Evolutionary conservation across 2,113 vertebrate species (phyloP).

Genomic region (Sinocyclocheilus rhinocerous): DNA sequence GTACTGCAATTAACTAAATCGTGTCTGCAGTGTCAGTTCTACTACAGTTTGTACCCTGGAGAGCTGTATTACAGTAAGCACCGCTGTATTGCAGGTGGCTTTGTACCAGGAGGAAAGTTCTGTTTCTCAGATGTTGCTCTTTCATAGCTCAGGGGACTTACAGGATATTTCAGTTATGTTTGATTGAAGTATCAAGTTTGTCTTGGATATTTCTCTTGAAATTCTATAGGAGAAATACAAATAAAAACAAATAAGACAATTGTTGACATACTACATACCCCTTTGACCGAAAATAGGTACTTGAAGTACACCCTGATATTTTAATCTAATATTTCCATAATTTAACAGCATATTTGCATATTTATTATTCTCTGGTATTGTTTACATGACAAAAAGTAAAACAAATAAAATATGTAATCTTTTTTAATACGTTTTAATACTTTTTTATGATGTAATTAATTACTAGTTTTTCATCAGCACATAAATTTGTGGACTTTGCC

Average conservation of each 20-base stretch:
- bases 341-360: not conserved
- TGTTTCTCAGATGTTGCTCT: not conserved
- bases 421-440: not conserved
- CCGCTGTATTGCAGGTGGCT: conserved; percentile 5
- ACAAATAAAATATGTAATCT: not conserved
- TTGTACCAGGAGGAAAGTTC: not conserved
- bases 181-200: not conserved
- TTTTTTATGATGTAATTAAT: not conserved
- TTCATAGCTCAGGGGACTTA: not conserved
- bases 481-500: not conserved
- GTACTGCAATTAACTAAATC: conserved; percentile 24
- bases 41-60: not conserved
- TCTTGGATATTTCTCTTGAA: not conserved
- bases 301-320: not conserved
- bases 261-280: not conserved
- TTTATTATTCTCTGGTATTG: not conserved
- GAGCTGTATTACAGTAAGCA: conserved; percentile 30
- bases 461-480: not conserved
- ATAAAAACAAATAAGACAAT: not conserved
- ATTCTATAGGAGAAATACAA: not conserved
- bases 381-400: not conserved
- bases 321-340: not conserved
- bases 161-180: conserved; percentile 1
- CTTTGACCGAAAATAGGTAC: not conserved
- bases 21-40: not conserved